These are phyloP conservation scores for Sinodicranocentrus sp. DNA, from an alignment of 2,888 invertebrate species.

Conservation along the genomic window DNA sequence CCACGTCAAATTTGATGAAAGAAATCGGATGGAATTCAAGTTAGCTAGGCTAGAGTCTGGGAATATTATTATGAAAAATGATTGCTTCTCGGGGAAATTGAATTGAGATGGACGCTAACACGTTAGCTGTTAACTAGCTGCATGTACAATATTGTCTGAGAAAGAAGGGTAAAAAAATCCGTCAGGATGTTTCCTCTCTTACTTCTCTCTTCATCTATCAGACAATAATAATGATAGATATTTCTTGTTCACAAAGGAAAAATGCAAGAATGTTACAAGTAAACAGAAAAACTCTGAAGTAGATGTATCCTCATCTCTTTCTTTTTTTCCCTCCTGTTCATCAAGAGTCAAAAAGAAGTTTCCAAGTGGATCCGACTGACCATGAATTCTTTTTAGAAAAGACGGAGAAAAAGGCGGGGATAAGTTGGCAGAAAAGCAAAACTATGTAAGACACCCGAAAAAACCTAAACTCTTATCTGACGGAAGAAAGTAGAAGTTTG, in stretches of 20 bases:
- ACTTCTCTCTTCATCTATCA: no score
- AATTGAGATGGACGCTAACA: background rate
- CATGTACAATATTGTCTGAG: background rate
- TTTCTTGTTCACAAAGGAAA: background rate
- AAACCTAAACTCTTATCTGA: conserved; percentile 30
- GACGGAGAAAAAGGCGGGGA: background rate
- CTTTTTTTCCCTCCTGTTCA: conserved; percentile 17
- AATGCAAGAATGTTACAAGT: no score
- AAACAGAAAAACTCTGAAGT: no score
- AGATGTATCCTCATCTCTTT: conserved; percentile 9
- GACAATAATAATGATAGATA: conserved; percentile 15
- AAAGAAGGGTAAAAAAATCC: no score
- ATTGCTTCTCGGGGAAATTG: conserved; percentile 23
- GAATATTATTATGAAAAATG: conserved; percentile 45
- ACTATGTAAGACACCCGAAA: conserved; percentile 28
- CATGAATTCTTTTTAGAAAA: conserved; percentile 20
- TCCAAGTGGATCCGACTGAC: conserved; percentile 43
- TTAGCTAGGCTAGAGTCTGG: no score
- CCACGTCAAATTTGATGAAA: no score
- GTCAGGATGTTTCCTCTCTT: no score
- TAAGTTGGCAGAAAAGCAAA: conserved; percentile 50
- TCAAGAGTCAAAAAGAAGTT: conserved; percentile 36
- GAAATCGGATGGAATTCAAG: no score
- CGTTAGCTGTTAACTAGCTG: conserved; percentile 5
- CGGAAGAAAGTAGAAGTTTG: conserved; percentile 34